Evolutionary conservation across 2,113 vertebrate genomes (phyloP), one percentile per base, ranked within the genome.

Genomic region (Nerophis lumbriciformis): DNA sequence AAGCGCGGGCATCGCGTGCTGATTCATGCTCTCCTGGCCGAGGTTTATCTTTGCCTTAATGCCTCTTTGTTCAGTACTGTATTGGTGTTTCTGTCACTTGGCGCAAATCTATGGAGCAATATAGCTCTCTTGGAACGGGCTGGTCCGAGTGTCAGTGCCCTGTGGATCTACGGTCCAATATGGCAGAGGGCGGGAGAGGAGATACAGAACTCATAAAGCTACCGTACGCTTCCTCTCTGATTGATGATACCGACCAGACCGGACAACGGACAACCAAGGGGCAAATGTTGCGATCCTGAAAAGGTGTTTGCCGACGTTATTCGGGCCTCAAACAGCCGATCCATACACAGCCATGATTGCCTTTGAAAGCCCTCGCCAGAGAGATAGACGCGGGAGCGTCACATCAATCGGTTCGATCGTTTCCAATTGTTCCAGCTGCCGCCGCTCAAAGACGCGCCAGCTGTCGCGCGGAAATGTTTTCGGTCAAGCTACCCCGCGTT

Each of bases 71-170:
- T 86, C 82, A 79, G 74, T 73, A 67, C 70, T 69, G 73, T 88
- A 86, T 87, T 88, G 84, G 82, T 87, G 84, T 88, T 86, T 82
- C 85, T 87, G 87, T 87, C 87, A 88, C 72, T 65, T 82, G 77
- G 75, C 74, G 82, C 75, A 83, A 83, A 87, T 89, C 83, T 86
- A 87, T 87, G 81, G 84, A 37, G 75, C 76, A 86, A 88, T 88
- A 87, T 89, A 83, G 78, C 77, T 81, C 66, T 68, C 76, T 69
- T 68, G 84, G 80, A 90, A 87, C 78, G 76, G 76, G 78, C 85
- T 85, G 74, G 77, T 82, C 63, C 62, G 75, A 72, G 74, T 81
- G 86, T 86, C 87, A 80, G 71, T 3, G 54, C 65, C 53, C 49
- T 47, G 64, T 15, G 81, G 87, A 88, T 89, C 77, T 88, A 88